phyloP scores from a whole-genome alignment of 1,140 invertebrate species.

The Philopotamus ludificatus region DNA sequence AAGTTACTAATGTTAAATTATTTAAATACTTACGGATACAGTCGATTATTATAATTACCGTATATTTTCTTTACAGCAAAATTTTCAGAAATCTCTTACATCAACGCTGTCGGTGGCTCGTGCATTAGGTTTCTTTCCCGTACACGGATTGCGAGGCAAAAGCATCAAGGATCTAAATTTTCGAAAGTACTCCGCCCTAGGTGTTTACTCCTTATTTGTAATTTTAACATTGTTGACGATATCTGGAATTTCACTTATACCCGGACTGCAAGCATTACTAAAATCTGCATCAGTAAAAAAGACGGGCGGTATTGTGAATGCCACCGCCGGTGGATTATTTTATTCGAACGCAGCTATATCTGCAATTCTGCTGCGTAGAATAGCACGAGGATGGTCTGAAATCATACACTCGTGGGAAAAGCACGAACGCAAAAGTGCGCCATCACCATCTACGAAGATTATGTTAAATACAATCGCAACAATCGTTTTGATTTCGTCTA shows the following conservation, averaged over 20 bases:
- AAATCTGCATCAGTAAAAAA: too few species aligned
- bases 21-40: too few species aligned
- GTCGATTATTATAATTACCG: too few species aligned
- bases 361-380: slow-evolving; percentile 12
- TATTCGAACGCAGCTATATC: slow-evolving; percentile 30
- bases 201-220: slow-evolving; percentile 21
- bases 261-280: too few species aligned
- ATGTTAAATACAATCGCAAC: slow-evolving; percentile 44
- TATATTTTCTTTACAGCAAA: too few species aligned
- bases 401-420: slow-evolving; percentile 47
- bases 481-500: slow-evolving; percentile 44
- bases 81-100: slow-evolving; percentile 25
- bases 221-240: slow-evolving; percentile 24
- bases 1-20: too few species aligned
- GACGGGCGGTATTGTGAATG: slow-evolving; percentile 32
- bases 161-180: not conserved
- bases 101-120: slow-evolving; percentile 25
- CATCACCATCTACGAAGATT: slow-evolving; percentile 33
- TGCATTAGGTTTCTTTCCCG: slow-evolving; percentile 31
- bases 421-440: slow-evolving; percentile 44
- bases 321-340: slow-evolving; percentile 35
- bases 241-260: slow-evolving; percentile 5
- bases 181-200: not conserved
- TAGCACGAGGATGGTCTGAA: slow-evolving; percentile 48
- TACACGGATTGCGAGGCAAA: slow-evolving; percentile 16